Conservation (phyloP, 2,888 invertebrate genomes). For the Pristionchus entomophagus region DNA sequence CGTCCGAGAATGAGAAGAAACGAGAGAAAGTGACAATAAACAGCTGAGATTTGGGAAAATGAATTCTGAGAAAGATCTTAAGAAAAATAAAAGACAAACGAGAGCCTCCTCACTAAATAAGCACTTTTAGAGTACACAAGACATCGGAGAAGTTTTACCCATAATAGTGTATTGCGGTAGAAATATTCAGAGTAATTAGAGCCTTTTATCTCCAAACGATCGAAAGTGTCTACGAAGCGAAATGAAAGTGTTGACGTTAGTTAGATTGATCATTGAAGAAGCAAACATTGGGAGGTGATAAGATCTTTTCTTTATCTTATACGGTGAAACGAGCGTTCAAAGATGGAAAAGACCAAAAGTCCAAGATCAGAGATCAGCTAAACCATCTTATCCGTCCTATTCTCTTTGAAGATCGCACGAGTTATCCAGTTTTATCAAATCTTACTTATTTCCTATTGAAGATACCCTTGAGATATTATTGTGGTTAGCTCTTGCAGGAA, state of each 20-base stretch:
- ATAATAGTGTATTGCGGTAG: no score
- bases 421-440: background rate
- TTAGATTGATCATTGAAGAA: background rate
- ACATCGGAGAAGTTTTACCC: no score
- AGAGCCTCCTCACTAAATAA: no score
- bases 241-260: background rate
- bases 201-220: background rate
- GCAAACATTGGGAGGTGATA: slow-evolving; percentile 39
- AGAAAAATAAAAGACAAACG: background rate
- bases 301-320: slow-evolving; percentile 35
- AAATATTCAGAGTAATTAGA: background rate
- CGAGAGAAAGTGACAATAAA: background rate
- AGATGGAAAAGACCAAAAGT: slow-evolving; percentile 27
- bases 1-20: slow-evolving; percentile 7
- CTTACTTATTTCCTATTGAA: background rate
- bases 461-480: no score
- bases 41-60: background rate
- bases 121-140: no score
- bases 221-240: background rate
- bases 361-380: slow-evolving; percentile 29
- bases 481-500: no score
- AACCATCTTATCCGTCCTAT: background rate
- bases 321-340: background rate
- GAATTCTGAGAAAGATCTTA: no score
- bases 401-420: slow-evolving; percentile 6